Conservation (phyloP, 2,113 vertebrate genomes). For the Hypocryptadius cinnamomeus region DNA sequence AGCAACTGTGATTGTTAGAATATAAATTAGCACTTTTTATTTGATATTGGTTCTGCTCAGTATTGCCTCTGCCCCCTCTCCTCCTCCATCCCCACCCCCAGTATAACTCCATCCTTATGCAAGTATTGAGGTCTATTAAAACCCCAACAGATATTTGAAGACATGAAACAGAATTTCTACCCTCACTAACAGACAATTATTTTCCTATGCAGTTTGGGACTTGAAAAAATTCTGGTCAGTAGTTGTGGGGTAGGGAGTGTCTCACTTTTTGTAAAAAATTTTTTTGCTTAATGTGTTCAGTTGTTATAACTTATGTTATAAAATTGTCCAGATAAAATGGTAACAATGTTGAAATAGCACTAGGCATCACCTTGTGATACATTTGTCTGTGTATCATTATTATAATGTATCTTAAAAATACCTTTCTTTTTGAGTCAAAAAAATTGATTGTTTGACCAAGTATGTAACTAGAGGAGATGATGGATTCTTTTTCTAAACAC, state of each 20-base stretch:
- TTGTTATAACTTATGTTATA: background rate
- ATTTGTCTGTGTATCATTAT: background rate
- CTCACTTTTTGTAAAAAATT: background rate
- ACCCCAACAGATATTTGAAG: background rate
- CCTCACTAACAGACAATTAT: background rate
- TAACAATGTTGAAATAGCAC: background rate
- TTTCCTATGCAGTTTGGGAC: background rate
- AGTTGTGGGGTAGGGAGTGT: background rate
- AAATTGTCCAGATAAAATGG: background rate
- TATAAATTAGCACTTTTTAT: constrained; percentile 57
- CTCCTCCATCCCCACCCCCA: constrained; percentile 8
- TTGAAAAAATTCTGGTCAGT: background rate
- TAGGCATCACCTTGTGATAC: background rate
- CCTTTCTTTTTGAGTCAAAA: background rate
- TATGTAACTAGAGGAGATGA: background rate
- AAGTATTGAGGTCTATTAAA: constrained; percentile 1
- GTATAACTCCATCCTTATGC: constrained; percentile 13
- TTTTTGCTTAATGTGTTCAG: background rate
- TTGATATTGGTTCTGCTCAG: constrained; percentile 37
- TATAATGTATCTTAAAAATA: background rate
- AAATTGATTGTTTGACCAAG: background rate
- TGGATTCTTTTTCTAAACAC: background rate
- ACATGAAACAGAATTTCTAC: background rate
- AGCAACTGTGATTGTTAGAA: constrained; percentile 32
- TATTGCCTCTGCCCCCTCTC: constrained; percentile 21